Percentiles rank a stretch among this genome's conserved stretches.
These are phyloP conservation scores for Butorides virescens DNA, from an alignment of 2,113 vertebrate species.

Conservation along the genomic window DNA sequence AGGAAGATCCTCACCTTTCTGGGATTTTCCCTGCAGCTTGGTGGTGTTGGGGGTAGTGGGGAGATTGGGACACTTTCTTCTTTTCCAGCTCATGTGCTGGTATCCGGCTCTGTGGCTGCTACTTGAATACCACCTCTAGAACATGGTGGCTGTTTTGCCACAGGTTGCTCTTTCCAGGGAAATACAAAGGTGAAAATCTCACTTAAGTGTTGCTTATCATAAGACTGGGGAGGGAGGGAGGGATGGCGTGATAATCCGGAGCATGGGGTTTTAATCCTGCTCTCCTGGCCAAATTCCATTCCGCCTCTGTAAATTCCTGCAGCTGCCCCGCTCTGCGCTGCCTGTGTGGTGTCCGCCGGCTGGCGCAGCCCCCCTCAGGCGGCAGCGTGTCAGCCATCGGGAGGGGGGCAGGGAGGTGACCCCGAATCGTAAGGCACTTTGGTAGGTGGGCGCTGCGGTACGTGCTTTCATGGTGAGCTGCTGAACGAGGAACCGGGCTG, in stretches of 20 bases:
- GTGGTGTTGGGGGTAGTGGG: not conserved
- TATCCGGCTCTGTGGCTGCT: not conserved
- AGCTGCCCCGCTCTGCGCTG: not conserved
- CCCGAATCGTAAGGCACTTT: not conserved
- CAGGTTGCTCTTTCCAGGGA: not conserved
- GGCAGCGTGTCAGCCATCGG: not conserved
- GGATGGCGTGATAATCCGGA: not conserved
- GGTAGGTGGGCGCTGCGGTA: not conserved
- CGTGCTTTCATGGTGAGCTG: not conserved
- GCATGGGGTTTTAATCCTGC: constrained; percentile 55
- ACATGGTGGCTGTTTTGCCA: not conserved
- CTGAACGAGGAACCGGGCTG: not conserved
- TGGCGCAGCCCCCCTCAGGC: not conserved
- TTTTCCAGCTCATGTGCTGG: not conserved
- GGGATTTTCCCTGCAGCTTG: not conserved
- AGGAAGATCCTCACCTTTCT: not conserved
- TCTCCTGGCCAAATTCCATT: constrained; percentile 49
- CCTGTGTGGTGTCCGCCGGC: not conserved
- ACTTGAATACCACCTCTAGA: not conserved
- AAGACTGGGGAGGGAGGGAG: not conserved
- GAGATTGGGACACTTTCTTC: not conserved
- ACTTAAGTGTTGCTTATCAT: not conserved
- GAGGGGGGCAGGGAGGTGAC: not conserved
- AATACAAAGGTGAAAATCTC: not conserved
- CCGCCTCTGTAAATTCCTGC: constrained; percentile 57